A percentile compares a stretch with the other conserved stretches of the same genome.
Conservation (phyloP, 1,140 invertebrate genomes). For the Oncopeltus fasciatus region DNA sequence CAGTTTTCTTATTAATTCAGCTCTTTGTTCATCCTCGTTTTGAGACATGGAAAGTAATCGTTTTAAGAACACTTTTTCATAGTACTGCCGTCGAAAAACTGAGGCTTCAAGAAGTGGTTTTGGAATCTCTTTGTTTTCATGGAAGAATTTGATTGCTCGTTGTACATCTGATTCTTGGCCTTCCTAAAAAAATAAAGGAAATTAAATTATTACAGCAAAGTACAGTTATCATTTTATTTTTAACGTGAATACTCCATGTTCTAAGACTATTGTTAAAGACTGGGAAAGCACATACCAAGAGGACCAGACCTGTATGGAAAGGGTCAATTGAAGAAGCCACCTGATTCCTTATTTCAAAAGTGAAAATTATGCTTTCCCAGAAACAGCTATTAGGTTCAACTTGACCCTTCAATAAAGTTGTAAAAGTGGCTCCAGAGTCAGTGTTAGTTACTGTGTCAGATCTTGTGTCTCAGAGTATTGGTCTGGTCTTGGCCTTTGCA, state of each 20-base stretch:
- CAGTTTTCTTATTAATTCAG: conserved; percentile 18
- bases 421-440: too few relatives aligned
- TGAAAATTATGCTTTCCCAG: too few relatives aligned
- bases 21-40: conserved; percentile 8
- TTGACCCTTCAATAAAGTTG: too few relatives aligned
- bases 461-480: too few relatives aligned
- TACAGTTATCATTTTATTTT: background rate
- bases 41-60: conserved; percentile 10
- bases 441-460: too few relatives aligned
- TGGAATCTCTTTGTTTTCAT: conserved; percentile 13
- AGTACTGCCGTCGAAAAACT: conserved; percentile 22
- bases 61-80: conserved; percentile 21
- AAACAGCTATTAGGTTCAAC: too few relatives aligned
- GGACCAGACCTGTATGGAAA: too few relatives aligned
- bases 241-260: too few relatives aligned
- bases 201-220: background rate
- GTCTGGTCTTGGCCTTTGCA: too few relatives aligned
- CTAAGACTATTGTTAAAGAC: background rate
- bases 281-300: background rate
- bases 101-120: conserved; percentile 21
- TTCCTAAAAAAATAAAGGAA: conserved; percentile 20
- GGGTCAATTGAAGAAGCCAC: too few relatives aligned
- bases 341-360: too few relatives aligned
- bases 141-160: conserved; percentile 16
- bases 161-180: conserved; percentile 18